Base-by-base conservation (phyloP, 2,888 invertebrate species). In the Ophion ellenae region DNA sequence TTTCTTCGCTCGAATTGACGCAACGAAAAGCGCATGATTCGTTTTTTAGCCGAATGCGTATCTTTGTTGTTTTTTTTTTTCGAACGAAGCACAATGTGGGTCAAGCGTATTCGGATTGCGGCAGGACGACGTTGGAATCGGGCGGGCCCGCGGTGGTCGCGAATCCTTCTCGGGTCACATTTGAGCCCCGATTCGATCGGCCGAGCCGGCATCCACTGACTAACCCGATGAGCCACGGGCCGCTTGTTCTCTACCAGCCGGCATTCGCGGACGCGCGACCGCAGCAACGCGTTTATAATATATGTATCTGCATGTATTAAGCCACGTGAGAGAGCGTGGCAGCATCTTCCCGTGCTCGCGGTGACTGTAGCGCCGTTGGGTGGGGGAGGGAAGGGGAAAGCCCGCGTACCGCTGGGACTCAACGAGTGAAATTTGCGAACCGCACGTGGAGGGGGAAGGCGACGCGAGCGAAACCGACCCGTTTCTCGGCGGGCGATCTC, bases 151-250 rank as follows among this genome's bases (percentile, higher is more conserved):
- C 20, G 32, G 71, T 71, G 59, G 57, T 75, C 45, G 40, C 20
- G 57, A 59, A 74, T 74, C 75, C 57, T 64, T 71, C 69, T 20
- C 36, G 69, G 75, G 64, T 67, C 76, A 66, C 73, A 74, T 59
- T 47, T 63, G 66, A 75, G 86, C 78, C 67, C 85, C 86, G 66
- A 61, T 75, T 84, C 86, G 84, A 84, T 79, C 78, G 86, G 86
- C 87, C 85, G 87, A 86, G 88, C 90, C 85, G 87, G 91, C 92
- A 92, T 90, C 90, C 91, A 93, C 91, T 91, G 91, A 90, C 90
- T 89, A 91, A 76, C 75, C 88, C 88, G 84, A 88, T 85, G 89
- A 92, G 90, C 90, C 90, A 85, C 89, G 90, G 89, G 86, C 89
- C 89, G 88, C 59, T 66, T 88, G 89, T 89, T 89, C 88, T 81